Conservation (phyloP, 2,888 invertebrate genomes). For the Papilio protenor region DNA sequence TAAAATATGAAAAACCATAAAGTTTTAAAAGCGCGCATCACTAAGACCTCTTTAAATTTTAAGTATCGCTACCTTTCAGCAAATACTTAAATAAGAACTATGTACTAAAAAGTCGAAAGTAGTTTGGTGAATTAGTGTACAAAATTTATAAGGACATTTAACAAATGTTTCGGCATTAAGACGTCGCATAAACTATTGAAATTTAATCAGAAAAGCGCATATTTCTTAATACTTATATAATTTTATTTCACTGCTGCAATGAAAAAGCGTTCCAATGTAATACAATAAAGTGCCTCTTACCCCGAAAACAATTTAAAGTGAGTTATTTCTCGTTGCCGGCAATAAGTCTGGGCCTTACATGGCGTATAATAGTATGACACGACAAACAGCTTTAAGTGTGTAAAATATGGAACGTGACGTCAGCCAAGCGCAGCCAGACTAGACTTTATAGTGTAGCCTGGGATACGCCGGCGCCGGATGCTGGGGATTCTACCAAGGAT, state of each 20-base stretch:
- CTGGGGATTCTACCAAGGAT: constrained; percentile 53
- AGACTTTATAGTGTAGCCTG: constrained; percentile 72
- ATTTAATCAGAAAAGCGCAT: constrained; percentile 62
- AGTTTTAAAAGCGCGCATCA: constrained; percentile 20
- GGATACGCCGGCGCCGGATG: constrained; percentile 72
- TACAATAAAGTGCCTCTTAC: constrained; percentile 71
- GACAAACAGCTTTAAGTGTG: constrained; percentile 84
- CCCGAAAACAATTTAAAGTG: constrained; percentile 80
- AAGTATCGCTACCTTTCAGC: constrained; percentile 11
- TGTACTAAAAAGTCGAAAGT: not conserved
- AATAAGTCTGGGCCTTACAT: constrained; percentile 81
- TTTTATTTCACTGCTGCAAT: constrained; percentile 67
- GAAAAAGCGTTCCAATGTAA: constrained; percentile 73
- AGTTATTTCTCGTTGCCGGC: constrained; percentile 75
- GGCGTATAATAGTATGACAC: constrained; percentile 83
- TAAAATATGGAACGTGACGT: constrained; percentile 81
- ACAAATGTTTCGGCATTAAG: constrained; percentile 64
- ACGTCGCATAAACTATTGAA: constrained; percentile 58
- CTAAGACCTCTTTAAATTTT: constrained; percentile 45
- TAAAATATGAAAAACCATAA: not conserved
- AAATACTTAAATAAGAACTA: constrained; percentile 12
- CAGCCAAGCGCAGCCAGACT: constrained; percentile 74
- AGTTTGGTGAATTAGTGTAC: not conserved
- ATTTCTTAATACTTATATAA: constrained; percentile 65
- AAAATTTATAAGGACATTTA: constrained; percentile 29